Conservation (phyloP, 2,888 invertebrate species). For the Disparrhopalites patrizii region DNA sequence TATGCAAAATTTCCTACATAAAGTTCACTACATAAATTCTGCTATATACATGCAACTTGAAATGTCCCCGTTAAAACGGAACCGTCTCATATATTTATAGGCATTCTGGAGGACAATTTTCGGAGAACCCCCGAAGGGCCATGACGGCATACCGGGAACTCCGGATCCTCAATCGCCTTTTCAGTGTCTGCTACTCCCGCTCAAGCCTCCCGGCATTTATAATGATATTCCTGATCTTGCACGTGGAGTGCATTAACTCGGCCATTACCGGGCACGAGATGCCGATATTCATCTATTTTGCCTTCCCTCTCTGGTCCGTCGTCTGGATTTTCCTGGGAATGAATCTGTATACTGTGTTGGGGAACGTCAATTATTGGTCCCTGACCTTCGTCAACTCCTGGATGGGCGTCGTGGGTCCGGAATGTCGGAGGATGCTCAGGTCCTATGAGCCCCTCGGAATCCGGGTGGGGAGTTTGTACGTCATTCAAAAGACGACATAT, state of each 20-base stretch:
- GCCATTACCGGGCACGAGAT: not conserved
- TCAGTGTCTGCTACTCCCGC: not conserved
- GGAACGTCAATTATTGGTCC: not conserved
- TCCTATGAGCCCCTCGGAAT: not conserved
- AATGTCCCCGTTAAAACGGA: no score
- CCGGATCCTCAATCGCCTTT: not conserved
- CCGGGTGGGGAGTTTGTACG: conserved; percentile 1
- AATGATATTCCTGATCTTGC: not conserved
- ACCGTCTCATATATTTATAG: no score
- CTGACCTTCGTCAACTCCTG: conserved; percentile 5
- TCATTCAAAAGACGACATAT: not conserved
- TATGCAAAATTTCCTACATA: no score
- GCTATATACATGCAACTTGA: no score
- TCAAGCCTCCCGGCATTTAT: not conserved
- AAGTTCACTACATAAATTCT: no score
- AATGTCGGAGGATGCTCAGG: not conserved
- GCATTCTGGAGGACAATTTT: not conserved
- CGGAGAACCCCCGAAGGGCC: not conserved
- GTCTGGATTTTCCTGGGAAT: not conserved
- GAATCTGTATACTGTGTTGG: not conserved
- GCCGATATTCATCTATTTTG: not conserved
- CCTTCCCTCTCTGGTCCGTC: not conserved
- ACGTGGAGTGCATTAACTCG: not conserved
- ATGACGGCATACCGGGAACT: not conserved
- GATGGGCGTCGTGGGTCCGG: not conserved